These are phyloP conservation scores for Cataglyphis livida DNA, from an alignment of 2,888 invertebrate genomes.

Conservation along the genomic window DNA sequence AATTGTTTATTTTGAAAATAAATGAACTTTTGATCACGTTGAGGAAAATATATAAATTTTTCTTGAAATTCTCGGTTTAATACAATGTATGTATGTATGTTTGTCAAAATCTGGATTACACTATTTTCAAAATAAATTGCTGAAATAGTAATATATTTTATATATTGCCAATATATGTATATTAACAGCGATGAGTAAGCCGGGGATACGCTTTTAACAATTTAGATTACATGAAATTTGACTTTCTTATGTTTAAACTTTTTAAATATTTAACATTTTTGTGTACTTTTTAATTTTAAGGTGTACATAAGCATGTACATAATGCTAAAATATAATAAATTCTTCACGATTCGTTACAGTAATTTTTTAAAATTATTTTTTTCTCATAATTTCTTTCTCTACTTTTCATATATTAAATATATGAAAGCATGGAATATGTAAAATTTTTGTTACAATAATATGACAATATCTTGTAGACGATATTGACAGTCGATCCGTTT, in stretches of 20 bases:
- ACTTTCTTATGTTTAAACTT: neutral
- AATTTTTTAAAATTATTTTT: neutral
- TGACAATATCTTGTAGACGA: neutral
- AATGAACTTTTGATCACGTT: neutral
- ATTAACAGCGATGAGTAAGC: neutral
- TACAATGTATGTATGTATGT: neutral
- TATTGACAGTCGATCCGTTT: conserved; percentile 14
- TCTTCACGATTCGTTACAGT: neutral
- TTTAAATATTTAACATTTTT: neutral
- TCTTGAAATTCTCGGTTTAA: neutral
- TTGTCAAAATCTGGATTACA: neutral
- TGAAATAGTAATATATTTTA: neutral
- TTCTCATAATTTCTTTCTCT: neutral
- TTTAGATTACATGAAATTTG: neutral
- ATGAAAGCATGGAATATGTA: neutral
- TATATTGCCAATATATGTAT: neutral
- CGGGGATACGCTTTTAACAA: neutral
- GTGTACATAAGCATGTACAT: neutral
- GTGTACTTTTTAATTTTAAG: neutral
- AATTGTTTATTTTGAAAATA: neutral
- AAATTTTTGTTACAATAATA: neutral
- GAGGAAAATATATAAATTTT: neutral
- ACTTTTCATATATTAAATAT: neutral
- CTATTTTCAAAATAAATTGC: neutral
- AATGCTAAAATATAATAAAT: neutral